Conservation (phyloP, 2,113 vertebrate species). For the Heteronetta atricapilla region DNA sequence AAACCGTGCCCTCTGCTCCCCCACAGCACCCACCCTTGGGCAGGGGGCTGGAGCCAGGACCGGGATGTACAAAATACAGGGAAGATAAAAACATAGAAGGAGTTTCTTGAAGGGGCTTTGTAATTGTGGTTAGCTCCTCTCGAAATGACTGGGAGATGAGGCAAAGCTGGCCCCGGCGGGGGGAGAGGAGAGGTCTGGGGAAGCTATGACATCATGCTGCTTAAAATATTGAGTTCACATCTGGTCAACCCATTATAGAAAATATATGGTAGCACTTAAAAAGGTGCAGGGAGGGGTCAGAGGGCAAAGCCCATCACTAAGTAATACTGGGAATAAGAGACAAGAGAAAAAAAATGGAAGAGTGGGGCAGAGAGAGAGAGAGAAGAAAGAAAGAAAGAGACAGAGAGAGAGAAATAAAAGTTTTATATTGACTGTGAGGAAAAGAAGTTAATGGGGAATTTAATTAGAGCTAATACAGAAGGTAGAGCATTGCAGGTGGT, state of each 20-base stretch:
- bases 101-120: background rate
- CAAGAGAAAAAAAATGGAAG: background rate
- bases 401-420: background rate
- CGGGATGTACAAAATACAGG: background rate
- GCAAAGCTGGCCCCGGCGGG: background rate
- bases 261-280: conserved; percentile 66
- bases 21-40: background rate
- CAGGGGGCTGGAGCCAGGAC: background rate
- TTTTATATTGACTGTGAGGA: background rate
- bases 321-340: conserved; percentile 29
- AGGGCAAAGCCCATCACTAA: conserved; percentile 45
- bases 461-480: conserved; percentile 56
- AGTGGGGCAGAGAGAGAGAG: background rate
- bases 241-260: conserved; percentile 63
- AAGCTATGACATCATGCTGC: conserved; percentile 61
- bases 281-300: conserved; percentile 48
- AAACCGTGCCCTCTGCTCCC: background rate
- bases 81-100: background rate
- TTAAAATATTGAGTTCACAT: conserved; percentile 67
- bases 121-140: background rate
- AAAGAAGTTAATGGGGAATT: conserved; percentile 61
- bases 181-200: conserved; percentile 39
- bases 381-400: background rate
- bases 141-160: conserved; percentile 28
- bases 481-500: conserved; percentile 5